Conservation (phyloP, 2,888 invertebrate species). For the Erebia aethiops region DNA sequence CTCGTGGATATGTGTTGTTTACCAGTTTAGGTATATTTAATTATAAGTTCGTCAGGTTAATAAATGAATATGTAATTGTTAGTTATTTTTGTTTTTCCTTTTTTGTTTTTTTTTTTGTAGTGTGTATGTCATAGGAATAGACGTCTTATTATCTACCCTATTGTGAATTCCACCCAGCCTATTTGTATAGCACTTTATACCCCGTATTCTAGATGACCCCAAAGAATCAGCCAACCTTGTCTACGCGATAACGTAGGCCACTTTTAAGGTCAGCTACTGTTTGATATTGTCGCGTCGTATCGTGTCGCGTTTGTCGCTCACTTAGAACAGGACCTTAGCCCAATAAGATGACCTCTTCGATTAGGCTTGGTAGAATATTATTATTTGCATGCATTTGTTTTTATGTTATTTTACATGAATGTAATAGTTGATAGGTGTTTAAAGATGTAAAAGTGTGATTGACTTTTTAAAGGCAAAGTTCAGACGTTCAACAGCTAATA, state of each 20-base stretch:
- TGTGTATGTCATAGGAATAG: neutral
- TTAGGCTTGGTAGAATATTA: neutral
- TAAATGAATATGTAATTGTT: conserved; percentile 36
- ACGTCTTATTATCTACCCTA: neutral
- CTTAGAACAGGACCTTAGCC: too few relatives aligned
- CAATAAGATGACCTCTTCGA: neutral
- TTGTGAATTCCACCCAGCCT: conserved; percentile 1
- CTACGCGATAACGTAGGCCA: too few relatives aligned
- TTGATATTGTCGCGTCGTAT: too few relatives aligned
- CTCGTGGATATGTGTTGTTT: conserved; percentile 58
- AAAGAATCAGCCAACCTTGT: too few relatives aligned
- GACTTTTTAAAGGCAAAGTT: neutral
- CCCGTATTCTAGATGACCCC: neutral
- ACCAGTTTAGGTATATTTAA: conserved; percentile 59
- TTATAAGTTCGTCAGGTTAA: conserved; percentile 40
- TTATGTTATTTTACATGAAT: neutral
- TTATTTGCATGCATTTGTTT: neutral
- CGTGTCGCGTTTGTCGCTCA: too few relatives aligned
- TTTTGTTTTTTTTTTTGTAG: conserved; percentile 6
- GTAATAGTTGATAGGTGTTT: neutral
- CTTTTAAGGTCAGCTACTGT: too few relatives aligned
- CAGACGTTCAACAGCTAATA: neutral
- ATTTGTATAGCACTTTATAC: neutral
- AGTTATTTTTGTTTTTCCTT: conserved; percentile 19
- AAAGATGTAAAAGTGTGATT: neutral